Base-by-base conservation (phyloP, 1,140 invertebrate genomes). In the Pygmarrhopalites habei region DNA sequence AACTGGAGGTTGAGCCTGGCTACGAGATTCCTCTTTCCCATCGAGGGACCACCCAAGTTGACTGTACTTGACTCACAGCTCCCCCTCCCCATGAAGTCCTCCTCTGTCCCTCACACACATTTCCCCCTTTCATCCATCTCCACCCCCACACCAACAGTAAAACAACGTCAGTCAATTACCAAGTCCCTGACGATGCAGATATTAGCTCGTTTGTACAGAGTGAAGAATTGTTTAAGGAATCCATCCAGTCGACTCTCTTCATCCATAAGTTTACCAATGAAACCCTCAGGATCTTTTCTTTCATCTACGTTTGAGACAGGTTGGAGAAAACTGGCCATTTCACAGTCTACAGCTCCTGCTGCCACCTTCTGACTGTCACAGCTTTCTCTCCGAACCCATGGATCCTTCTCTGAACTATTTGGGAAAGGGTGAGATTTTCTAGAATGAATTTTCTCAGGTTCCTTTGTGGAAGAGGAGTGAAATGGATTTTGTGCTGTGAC, bases 121-220 rank as follows among this genome's bases (percentile, higher is more conserved):
- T n/a, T n/a, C n/a, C n/a, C n/a, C n/a, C n/a, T n/a, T n/a, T n/a
- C n/a, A n/a, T n/a, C n/a, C n/a, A n/a, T n/a, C n/a, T n/a, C n/a
- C n/a, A n/a, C n/a, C n/a, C n/a, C n/a, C n/a, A n/a, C n/a, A n/a
- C n/a, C n/a, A n/a, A n/a, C n/a, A n/a, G n/a, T n/a, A n/a, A 92
- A 81, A 59, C 82, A 53, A 14, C 7, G 21, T 7, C 21, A 12
- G 46, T n/a, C n/a, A 59, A 78, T 75, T 71, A 86, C 85, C 75
- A 83, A 80, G 74, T 95, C 92, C 72, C 92, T 79, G 60, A 92
- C 82, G 60, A 92, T 93, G 64, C 90, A 93, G 60, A 88, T 80
- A 71, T 94, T 92, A 0, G 89, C 93, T 60, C 93, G 78, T 70
- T 89, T 89, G 59, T 95, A 81, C 58, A 95, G 79, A 61, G 95